Evolutionary conservation across 2,888 invertebrate species (phyloP), one percentile per base, ranked within the genome.

Genomic region (Nemotelus nigrinus): DNA sequence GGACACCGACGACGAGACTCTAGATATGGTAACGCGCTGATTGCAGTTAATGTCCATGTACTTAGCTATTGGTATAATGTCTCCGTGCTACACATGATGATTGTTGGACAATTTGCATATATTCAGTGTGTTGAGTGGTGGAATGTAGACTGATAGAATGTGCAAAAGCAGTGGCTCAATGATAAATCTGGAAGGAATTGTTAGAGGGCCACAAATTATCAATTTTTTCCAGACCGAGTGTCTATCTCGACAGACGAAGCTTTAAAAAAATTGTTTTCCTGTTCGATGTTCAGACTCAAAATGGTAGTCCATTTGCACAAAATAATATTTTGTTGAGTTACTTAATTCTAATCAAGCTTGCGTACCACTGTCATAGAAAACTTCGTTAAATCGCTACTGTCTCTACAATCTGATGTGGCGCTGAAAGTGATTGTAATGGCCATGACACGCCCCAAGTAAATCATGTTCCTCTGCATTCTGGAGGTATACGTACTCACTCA

Each of bases 371-470:
- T 45, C 10, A 65, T 65, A 65, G 65, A 47, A 39, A 65, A 5
- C 53, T 41, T 25, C 25, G 25, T 25, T 25, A 25, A 25, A 25
- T 25, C 25, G 25, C 25, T 25, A 25, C 25, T 25, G 25, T 25
- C 25, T 25, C 25, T 25, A 25, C 25, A 50, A 50, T n/a, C 10
- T 70, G 41, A 47, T 55, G 70, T 70, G 78, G 64, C 76, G 64
- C 47, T 65, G 57, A 76, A 78, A 78, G 78, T 78, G 78, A 78
- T 77, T 78, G 76, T 77, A 76, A 78, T 76, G 76, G 71, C 72
- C 76, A 60, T 72, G 78, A 78, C 78, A 78, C 78, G 78, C 78
- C 78, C 78, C 76, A 55, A 70, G 53, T 41, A 70, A 70, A 70
- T 70, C 44, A 39, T 68, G 39, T 53, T 7, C 8, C 44, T 25